Base-by-base conservation (phyloP, 1,140 invertebrate genomes). In the Halesus radiatus region DNA sequence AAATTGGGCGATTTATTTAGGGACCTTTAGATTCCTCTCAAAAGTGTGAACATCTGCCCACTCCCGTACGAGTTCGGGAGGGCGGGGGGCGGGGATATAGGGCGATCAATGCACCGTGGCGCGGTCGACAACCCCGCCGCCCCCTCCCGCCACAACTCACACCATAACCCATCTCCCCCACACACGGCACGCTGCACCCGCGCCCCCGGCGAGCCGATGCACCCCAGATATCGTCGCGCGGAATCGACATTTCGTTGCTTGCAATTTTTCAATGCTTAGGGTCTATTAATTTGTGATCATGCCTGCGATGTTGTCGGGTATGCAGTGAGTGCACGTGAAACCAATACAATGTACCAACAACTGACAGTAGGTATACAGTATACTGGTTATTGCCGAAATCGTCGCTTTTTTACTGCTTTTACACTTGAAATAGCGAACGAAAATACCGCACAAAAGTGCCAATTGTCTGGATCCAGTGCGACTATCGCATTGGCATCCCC, bases 31-130 rank as follows among this genome's bases (percentile, higher is more conserved):
- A 60, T 60, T 60, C 56, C 18, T 20, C 56, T 13, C 18, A 23
- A 60, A 29, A 18, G 20, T 18, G 56, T 18, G 56, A 60, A 60
- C 56, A 60, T 60, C 56, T 22, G 37, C 23, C 56, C 23, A 20
- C 56, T 23, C 20, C 18, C 2, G 26, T 29, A 5, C 5, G 26
- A 3, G 56, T n/a, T n/a, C 37, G 5, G 16, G n/a, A 23, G 1
- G 53, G n/a, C 2, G 32, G 72, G 6, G 20, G 74, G 10, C 23
- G 37, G 22, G 73, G 66, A 80, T 76, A 53, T 80, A 77, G 79
- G 74, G 52, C 79, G 79, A 80, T 80, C 79, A 75, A 80, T 80
- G 79, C 79, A 80, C 79, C 79, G 74, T 45, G 50, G 52, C 54
- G 54, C 53, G 54, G 74, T 45, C 79, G 79, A 23, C 52, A 62